Base-by-base conservation (phyloP, 2,113 vertebrate species). In the Phalacrocorax carbo region DNA sequence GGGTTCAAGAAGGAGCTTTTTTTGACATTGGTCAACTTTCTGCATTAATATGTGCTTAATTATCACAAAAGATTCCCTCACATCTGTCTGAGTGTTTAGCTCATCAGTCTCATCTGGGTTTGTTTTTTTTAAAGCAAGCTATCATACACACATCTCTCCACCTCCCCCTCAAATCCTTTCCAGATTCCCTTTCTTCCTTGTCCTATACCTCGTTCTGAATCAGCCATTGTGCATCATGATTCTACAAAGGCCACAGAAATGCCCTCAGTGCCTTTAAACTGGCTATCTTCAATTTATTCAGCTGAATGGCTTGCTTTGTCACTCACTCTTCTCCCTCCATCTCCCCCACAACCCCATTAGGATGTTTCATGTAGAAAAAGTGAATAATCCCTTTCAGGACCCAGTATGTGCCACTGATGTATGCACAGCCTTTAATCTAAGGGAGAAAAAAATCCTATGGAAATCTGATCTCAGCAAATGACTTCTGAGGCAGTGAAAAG, bases 401-500 rank as follows among this genome's bases (percentile, higher is more conserved):
- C 25, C 77, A 54, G 20, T 42, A 19, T 65, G 40, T 72, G 49
- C 49, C 58, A 71, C 65, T 79, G 61, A 86, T 86, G 30, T 72
- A 91, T 61, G 92, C 88, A 84, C 27, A 91, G 83, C 49, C 93
- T 93, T 89, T 93, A 89, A 97, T 95, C 83, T 70, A 75, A 82
- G 46, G 5, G 44, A 16, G 21, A 49, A 51, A 4, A 71, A 75
- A 64, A 15, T 8, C 30, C 40, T 46, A 36, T n/a, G 58, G 70
- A 94, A 94, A 93, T 72, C 70, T 87, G 66, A 80, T 91, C 70
- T 82, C 54, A 48, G 66, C 84, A 96, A 90, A 85, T 42, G 25
- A 77, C 57, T 89, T 91, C 54, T 26, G 52, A 95, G 66, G 73
- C 70, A 85, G 17, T 25, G 23, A 85, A 94, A 96, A 94, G 68